Base-by-base conservation (phyloP, 1,140 invertebrate species). In the Doryteuthis pealeii region DNA sequence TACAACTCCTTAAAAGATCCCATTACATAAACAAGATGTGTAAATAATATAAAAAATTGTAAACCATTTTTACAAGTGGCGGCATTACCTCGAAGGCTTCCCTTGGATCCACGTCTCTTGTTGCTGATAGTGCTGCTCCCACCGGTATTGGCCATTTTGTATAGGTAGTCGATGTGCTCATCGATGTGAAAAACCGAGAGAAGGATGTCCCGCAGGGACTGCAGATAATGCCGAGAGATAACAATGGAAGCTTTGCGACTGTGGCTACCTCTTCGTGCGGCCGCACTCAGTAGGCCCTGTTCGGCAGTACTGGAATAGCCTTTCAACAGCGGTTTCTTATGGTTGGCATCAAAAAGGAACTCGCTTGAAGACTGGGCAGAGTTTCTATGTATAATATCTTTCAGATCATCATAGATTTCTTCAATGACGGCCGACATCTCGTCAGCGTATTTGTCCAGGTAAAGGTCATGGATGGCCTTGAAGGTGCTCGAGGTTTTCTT, bases 361-460 rank as follows among this genome's bases (percentile, higher is more conserved):
- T 68, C 66, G 10, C 66, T 68, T 12, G 78, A 75, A 32, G 71
- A 31, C 65, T 77, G 78, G 30, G 54, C 74, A 62, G 68, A 74
- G 49, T 79, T 77, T 68, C 76, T 79, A 54, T 75, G 76, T 15
- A 77, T 58, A 35, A 75, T 81, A 43, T 81, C 79, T 62, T 77
- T 72, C 22, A 85, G 80, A n/a, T 83, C 83, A 74, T 86, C 84
- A 71, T 79, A 80, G 26, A 85, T 81, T 70, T 85, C 82, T 49
- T 86, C 85, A 26, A 85, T 80, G 5, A 85, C 72, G 10, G 82
- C 74, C 12, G 84, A 83, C 81, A 86, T 85, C 69, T 86, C 84
- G 75, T 86, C 85, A 15, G 82, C 82, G 66, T 79, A 83, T 72
- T 84, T 85, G 65, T 86, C 84, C 30, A 85, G 78, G 71, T 85